These are phyloP conservation scores for Apostichopus leukothele DNA, from an alignment of 53 echinoderm and acorn worm genomes.

Conservation along the genomic window DNA sequence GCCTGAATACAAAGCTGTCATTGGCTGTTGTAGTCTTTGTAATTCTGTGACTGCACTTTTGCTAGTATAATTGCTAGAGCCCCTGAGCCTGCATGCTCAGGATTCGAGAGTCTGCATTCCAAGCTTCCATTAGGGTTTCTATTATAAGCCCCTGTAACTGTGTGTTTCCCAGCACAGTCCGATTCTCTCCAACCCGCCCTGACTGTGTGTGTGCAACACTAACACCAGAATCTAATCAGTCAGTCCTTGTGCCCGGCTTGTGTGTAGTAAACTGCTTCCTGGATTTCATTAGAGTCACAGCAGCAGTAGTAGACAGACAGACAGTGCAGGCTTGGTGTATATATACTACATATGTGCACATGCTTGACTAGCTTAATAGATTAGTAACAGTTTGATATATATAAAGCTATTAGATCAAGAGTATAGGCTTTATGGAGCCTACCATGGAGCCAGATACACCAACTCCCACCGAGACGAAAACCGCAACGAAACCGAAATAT, in stretches of 20 bases:
- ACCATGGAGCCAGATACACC: conserved; percentile 12
- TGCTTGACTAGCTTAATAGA: too few relatives aligned
- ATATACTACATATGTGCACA: too few relatives aligned
- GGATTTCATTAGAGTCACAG: too few relatives aligned
- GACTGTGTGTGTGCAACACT: too few relatives aligned
- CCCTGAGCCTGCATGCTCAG: background rate
- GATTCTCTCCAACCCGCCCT: too few relatives aligned
- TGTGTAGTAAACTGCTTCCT: too few relatives aligned
- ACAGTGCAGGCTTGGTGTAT: too few relatives aligned
- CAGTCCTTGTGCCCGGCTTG: too few relatives aligned
- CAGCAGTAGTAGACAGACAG: too few relatives aligned
- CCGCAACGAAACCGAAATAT: conserved; percentile 1
- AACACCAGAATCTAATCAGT: too few relatives aligned
- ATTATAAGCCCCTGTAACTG: background rate
- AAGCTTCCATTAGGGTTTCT: background rate
- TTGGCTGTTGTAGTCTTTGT: background rate
- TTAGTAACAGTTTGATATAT: background rate
- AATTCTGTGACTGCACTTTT: background rate
- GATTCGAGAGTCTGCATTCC: background rate
- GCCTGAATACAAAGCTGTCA: background rate
- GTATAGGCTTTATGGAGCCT: conserved; percentile 19
- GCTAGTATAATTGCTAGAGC: background rate
- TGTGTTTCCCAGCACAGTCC: background rate
- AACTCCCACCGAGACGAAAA: conserved; percentile 13
- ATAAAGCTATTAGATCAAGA: background rate